Base-by-base conservation (phyloP, 2,797 vertebrate species). In the Threskiornis aethiopicus region DNA sequence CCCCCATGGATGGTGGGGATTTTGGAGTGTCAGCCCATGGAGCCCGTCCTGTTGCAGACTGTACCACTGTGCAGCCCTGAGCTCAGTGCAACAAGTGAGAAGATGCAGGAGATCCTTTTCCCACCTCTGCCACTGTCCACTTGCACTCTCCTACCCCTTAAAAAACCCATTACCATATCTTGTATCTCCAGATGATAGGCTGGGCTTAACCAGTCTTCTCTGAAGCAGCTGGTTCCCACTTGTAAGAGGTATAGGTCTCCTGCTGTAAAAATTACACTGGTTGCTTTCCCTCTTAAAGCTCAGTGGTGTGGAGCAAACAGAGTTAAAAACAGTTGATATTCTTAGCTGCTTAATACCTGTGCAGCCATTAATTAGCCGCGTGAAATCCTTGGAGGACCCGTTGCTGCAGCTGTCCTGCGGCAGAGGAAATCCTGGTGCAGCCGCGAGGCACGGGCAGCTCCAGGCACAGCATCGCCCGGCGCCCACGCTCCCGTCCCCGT, bases 1-100 rank as follows among this genome's bases (percentile, higher is more conserved):
- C 13, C 39, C 39, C 46, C 39, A 11, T 0, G 4, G 47, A 14
- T 0, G 1, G 26, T n/a, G 44, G 44, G 54, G 33, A 37, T 42
- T 67, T 44, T 33, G 62, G 26, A 46, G 44, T 8, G 10, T 28
- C 28, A 41, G 82, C 51, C 42, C 24, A 19, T 5, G 6, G 26
- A 28, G n/a, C 15, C 39, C 7, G 3, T 52, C 37, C 37, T 10
- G 2, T 12, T 35, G 61, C 25, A 22, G 58, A 64, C 37, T 5
- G 4, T 16, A n/a, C 14, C 5, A 2, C 46, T 16, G 26, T 11
- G 33, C 55, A n/a, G 47, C 41, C 29, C 35, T 9, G 41, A 39
- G 31, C 19, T 20, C 14, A 20, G n/a, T 19, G 55, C 47, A 49
- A 24, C n/a, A 33, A 37, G 11, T 4, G 24, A 52, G 46, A 22